Percentiles rank a stretch among this genome's conserved stretches.
phyloP scores from a whole-genome alignment of 2,797 vertebrate species.

The Leptatherina wallacei region DNA sequence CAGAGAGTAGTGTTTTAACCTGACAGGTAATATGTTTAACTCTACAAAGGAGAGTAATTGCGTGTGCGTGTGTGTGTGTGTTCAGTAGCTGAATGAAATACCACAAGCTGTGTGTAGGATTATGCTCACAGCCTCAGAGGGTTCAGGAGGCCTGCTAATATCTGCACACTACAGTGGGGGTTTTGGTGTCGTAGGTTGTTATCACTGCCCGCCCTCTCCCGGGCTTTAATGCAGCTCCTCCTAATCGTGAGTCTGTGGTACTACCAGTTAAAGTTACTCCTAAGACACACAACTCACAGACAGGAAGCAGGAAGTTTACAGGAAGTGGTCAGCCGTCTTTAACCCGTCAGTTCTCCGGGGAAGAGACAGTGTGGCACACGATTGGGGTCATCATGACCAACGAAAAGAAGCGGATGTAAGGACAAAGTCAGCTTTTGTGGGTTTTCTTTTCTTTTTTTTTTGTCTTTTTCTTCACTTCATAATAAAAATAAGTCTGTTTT shows the following conservation, averaged over 20 bases:
- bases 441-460: constrained; percentile 46
- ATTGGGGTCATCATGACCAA: constrained; percentile 72
- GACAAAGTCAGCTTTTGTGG: constrained; percentile 82
- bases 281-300: constrained; percentile 71
- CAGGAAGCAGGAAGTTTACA: constrained; percentile 70
- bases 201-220: constrained; percentile 48
- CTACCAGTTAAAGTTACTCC: constrained; percentile 73
- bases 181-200: constrained; percentile 43
- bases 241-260: constrained; percentile 74
- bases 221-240: constrained; percentile 65
- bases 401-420: constrained; percentile 69
- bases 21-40: constrained; percentile 58
- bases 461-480: constrained; percentile 89
- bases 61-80: constrained; percentile 52
- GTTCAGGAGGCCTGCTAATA: constrained; percentile 58
- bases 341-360: constrained; percentile 66
- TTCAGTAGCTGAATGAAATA: constrained; percentile 76
- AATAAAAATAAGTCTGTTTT: constrained; percentile 99
- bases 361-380: constrained; percentile 72
- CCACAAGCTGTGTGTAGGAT: constrained; percentile 61
- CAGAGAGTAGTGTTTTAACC: constrained; percentile 64
- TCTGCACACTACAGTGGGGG: constrained; percentile 57
- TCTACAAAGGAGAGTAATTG: constrained; percentile 60
- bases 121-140: constrained; percentile 70
- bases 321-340: constrained; percentile 60